A percentile compares a stretch with the other conserved stretches of the same genome.
phyloP scores from a whole-genome alignment of 1,140 invertebrate species.

The Meloidogyne chitwoodi region DNA sequence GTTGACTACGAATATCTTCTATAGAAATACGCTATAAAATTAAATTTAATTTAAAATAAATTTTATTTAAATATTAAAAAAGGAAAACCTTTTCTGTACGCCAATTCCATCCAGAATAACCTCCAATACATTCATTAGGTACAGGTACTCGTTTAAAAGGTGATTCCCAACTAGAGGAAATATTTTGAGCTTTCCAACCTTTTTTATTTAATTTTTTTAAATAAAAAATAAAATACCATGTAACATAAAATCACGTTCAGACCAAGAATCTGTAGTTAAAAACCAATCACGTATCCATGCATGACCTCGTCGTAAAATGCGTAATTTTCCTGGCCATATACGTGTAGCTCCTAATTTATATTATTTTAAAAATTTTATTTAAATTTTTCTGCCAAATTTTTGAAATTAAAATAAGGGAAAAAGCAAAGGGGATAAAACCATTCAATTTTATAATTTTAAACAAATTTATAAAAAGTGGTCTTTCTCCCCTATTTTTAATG shows the following conservation, averaged over 20 bases:
- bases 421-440: too few relatives aligned
- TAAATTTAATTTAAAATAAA: not conserved
- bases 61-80: not conserved
- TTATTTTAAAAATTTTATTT: too few relatives aligned
- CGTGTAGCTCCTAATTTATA: conserved; percentile 23
- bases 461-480: too few relatives aligned
- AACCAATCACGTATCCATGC: conserved; percentile 48
- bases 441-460: too few relatives aligned
- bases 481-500: too few relatives aligned
- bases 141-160: conserved; percentile 28
- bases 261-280: conserved; percentile 42
- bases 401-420: too few relatives aligned
- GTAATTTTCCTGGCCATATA: conserved; percentile 36
- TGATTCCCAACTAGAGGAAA: conserved; percentile 8
- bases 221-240: conserved; percentile 33
- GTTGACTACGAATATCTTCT: not conserved
- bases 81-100: conserved; percentile 26
- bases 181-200: not conserved
- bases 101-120: conserved; percentile 42
- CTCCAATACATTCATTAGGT: conserved; percentile 29
- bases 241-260: conserved; percentile 42
- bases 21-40: conserved; percentile 9
- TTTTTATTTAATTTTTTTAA: not conserved
- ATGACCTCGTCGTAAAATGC: conserved; percentile 34
- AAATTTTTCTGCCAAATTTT: too few relatives aligned